phyloP scores from a whole-genome alignment of 2,113 vertebrate genomes.

The Cyrtonyx montezumae region DNA sequence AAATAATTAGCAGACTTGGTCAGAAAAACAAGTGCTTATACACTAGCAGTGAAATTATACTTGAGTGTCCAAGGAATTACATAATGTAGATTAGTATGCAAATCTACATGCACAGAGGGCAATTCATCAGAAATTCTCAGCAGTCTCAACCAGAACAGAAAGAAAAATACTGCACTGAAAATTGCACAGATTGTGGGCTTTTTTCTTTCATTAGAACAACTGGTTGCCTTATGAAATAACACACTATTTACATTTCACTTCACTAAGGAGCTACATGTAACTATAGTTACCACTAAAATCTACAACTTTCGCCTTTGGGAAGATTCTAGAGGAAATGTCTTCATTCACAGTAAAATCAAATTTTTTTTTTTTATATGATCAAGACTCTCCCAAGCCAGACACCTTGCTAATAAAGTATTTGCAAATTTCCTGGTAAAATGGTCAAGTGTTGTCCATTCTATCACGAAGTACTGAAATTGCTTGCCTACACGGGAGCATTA shows the following conservation, averaged over 20 bases:
- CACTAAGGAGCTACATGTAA: constrained; percentile 61
- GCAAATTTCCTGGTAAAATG: background rate
- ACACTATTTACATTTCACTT: constrained; percentile 51
- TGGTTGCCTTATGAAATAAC: constrained; percentile 48
- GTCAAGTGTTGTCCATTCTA: background rate
- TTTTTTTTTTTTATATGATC: background rate
- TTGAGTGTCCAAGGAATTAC: background rate
- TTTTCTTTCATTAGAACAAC: constrained; percentile 53
- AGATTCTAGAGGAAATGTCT: constrained; percentile 42
- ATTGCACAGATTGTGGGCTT: constrained; percentile 20
- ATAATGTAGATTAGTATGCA: background rate
- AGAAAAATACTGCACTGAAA: background rate
- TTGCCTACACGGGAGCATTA: background rate
- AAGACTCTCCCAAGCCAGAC: background rate
- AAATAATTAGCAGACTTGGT: background rate
- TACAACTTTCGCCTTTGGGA: constrained; percentile 37
- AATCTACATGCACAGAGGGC: background rate
- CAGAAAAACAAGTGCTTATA: background rate
- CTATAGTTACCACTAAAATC: constrained; percentile 74
- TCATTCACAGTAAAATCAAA: background rate
- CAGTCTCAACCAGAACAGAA: constrained; percentile 20
- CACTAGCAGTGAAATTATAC: background rate
- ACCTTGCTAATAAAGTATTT: background rate
- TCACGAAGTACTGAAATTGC: background rate
- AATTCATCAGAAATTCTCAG: background rate